Conservation (phyloP, 2,888 invertebrate species). For the Capitulum mitella region DNA sequence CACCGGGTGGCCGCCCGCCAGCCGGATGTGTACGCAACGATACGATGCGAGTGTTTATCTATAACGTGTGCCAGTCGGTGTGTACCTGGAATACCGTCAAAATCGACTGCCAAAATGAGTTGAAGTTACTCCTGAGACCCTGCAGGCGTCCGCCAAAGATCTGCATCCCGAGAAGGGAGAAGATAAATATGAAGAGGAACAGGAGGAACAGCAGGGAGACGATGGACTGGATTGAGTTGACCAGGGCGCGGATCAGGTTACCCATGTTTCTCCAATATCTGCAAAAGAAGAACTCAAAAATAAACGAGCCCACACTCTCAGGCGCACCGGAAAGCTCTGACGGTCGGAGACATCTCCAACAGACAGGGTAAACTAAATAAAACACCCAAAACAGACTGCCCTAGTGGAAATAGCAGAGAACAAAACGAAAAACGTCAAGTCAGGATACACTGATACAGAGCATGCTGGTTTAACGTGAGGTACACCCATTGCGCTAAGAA, state of each 20-base stretch:
- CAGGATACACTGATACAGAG: not conserved
- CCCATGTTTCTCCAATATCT: constrained; percentile 98
- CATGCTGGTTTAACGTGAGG: not conserved
- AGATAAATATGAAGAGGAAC: constrained; percentile 99
- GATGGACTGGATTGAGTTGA: constrained; percentile 98
- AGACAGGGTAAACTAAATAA: not conserved
- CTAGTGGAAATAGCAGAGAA: not conserved
- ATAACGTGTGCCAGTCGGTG: not conserved
- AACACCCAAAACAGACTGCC: not conserved
- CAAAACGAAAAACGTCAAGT: not conserved
- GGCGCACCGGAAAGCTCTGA: not conserved
- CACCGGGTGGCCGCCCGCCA: not conserved
- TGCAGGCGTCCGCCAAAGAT: constrained; percentile 98
- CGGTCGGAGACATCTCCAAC: not conserved
- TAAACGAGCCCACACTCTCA: not conserved
- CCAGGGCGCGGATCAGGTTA: constrained; percentile 93
- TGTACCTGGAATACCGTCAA: constrained; percentile 96
- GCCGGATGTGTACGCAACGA: not conserved
- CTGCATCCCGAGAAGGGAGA: constrained; percentile 98
- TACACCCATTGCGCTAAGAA: not conserved
- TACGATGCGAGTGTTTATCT: not conserved
- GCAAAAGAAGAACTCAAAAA: constrained; percentile 40
- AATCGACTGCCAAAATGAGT: constrained; percentile 96
- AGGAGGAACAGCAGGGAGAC: constrained; percentile 91
- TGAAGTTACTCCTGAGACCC: constrained; percentile 94